Evolutionary conservation across 2,888 invertebrate species (phyloP).

Genomic region (Eubasilissa splendida): DNA sequence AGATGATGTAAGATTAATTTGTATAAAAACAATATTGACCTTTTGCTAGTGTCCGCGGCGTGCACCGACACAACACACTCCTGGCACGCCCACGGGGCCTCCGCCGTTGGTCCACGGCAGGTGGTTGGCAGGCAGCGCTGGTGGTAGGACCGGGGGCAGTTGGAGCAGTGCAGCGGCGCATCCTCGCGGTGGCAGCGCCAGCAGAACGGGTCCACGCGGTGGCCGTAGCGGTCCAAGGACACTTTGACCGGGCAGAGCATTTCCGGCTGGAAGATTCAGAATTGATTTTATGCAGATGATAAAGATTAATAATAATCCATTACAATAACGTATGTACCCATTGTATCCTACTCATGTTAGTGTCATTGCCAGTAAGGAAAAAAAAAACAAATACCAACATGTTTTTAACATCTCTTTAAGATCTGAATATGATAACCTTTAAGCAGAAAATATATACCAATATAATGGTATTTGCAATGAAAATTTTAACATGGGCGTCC

Average conservation of each 20-base stretch:
- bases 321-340: no score
- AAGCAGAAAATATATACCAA: no score
- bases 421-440: no score
- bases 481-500: no score
- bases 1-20: no score
- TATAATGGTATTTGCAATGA: no score
- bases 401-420: no score
- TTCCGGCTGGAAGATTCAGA: constrained; percentile 57
- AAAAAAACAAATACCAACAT: no score
- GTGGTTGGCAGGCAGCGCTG: constrained; percentile 78
- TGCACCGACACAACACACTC: constrained; percentile 85
- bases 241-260: constrained; percentile 44
- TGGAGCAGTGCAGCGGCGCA: constrained; percentile 78
- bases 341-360: no score
- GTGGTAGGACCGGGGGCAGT: constrained; percentile 91
- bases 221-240: constrained; percentile 51
- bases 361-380: no score
- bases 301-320: no score
- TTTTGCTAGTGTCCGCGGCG: constrained; percentile 81
- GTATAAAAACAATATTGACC: constrained; percentile 64
- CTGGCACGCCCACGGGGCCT: constrained; percentile 85
- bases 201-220: constrained; percentile 83
- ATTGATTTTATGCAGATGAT: no score
- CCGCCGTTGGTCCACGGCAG: constrained; percentile 66
- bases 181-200: constrained; percentile 90